Conservation (phyloP, 2,888 invertebrate genomes). For the Sisyra terminalis region DNA sequence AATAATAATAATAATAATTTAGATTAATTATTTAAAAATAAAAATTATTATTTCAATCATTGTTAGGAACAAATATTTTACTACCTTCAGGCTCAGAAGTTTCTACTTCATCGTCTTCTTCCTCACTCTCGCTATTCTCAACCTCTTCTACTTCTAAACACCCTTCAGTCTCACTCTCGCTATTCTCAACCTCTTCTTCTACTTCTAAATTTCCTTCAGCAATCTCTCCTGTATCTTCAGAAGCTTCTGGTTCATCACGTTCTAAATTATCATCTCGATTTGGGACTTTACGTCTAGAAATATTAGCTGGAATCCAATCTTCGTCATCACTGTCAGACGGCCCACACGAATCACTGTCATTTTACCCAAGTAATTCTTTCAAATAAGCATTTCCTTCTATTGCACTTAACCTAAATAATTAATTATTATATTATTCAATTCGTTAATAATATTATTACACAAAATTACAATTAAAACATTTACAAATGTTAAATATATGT, state of each 20-base stretch:
- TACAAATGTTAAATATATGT: too few relatives aligned
- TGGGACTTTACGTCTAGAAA: neutral
- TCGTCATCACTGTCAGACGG: conserved; percentile 1
- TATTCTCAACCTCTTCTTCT: neutral
- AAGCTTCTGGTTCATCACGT: conserved; percentile 1
- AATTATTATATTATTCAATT: conserved; percentile 1
- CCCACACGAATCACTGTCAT: neutral
- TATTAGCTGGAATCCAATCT: neutral
- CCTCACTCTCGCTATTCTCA: neutral
- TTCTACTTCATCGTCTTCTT: neutral
- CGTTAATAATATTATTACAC: neutral
- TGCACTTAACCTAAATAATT: neutral
- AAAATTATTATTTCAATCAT: too few relatives aligned
- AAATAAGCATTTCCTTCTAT: neutral
- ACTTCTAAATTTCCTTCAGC: neutral
- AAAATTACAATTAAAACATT: neutral
- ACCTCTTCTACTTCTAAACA: neutral
- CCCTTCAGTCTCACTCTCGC: neutral
- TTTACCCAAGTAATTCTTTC: neutral
- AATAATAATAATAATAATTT: too few relatives aligned
- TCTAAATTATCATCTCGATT: neutral
- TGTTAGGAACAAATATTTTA: too few relatives aligned
- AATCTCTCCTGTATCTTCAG: conserved; percentile 1
- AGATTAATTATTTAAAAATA: too few relatives aligned
- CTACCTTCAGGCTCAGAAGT: neutral